Base-by-base conservation (phyloP, 2,888 invertebrate genomes). In the Drosophila mimetica region DNA sequence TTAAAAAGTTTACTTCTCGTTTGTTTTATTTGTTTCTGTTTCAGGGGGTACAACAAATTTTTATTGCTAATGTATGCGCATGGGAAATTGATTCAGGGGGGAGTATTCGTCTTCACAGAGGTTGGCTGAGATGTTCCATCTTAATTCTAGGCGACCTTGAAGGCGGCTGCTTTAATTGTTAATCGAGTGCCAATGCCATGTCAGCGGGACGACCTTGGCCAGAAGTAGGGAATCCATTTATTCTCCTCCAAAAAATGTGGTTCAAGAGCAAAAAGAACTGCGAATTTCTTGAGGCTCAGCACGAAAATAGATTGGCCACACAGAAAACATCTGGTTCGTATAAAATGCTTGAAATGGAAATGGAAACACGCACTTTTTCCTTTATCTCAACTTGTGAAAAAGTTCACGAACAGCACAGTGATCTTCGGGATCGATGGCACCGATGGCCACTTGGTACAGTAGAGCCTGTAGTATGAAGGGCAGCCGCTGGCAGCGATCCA, bases 11-110 rank as follows among this genome's bases (percentile, higher is more conserved):
- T 67, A 37, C 50, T 46, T 71, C 70, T 57, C 70, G 71, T 58
- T 84, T 73, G 67, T 75, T 76, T 70, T 66, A 77, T 72, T 71
- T 72, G 41, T 42, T 74, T 72, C 42, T 53, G 20, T 55, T 50
- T 39, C 39, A 37, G 18, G 51, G 47, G 36, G 39, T 60, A 57
- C 50, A 60, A 52, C 55, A 67, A 22, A 77, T 71, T 79, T 89
- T 90, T 86, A 90, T 88, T 80, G 87, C 89, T 86, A 89, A 90
- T 89, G 88, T 89, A 90, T 90, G 90, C 84, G 78, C 85, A 77
- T 83, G 66, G 61, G 51, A 74, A 77, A 79, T 89, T 84, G 76
- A 77, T 74, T 75, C 30, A 25, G 25, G 59, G 51, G 52, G 30
- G 42, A 59, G 47, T 54, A 41, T 67, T 51, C 14, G 6, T 9